Conservation (phyloP, 2,888 invertebrate genomes). For the Operophtera brumata region DNA sequence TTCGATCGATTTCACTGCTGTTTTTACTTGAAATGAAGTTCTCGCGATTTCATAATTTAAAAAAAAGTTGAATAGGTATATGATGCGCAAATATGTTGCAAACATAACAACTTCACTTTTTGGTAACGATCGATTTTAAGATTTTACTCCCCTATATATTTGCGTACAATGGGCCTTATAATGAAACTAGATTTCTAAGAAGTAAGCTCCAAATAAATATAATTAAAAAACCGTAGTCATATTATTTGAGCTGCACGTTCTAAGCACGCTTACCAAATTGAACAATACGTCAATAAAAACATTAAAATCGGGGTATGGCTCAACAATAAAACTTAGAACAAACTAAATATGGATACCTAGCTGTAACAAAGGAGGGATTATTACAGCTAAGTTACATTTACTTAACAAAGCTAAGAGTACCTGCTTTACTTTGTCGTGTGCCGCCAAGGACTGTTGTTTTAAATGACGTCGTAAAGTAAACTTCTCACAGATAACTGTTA, state of each 20-base stretch:
- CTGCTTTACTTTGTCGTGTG: constrained; percentile 14
- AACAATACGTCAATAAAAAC: constrained; percentile 11
- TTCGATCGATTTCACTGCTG: no score
- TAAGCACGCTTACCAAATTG: constrained; percentile 16
- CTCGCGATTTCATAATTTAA: no score
- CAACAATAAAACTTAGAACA: constrained; percentile 2
- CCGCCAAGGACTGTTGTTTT: constrained; percentile 11
- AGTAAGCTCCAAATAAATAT: no score
- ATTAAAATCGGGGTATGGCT: constrained; percentile 4
- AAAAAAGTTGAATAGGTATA: no score
- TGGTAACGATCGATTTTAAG: no score
- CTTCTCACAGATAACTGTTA: constrained; percentile 6
- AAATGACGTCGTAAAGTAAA: constrained; percentile 5
- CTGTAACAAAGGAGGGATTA: constrained; percentile 18
- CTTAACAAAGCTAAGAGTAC: background rate
- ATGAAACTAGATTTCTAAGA: no score
- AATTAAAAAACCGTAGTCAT: background rate
- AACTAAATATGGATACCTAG: constrained; percentile 3
- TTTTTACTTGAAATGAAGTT: no score
- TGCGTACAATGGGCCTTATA: no score
- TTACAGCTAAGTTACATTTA: constrained; percentile 11
- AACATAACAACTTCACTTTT: no score
- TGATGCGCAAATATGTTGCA: no score
- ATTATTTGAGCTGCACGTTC: constrained; percentile 12
- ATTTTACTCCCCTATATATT: no score